Conservation (phyloP, 2,888 invertebrate species). For the Coecobrya sp. region DNA sequence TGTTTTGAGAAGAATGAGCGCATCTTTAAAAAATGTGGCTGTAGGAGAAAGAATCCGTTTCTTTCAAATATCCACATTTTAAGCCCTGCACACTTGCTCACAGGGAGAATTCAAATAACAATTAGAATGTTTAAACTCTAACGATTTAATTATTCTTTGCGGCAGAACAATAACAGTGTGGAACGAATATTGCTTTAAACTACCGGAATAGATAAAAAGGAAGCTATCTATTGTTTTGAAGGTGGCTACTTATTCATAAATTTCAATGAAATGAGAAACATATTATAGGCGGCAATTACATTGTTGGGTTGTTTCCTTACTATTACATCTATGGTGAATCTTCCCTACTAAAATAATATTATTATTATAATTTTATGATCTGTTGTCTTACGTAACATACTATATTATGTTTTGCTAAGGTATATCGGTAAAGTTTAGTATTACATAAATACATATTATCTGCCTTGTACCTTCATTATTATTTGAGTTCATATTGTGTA, state of each 20-base stretch:
- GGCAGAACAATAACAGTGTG: background rate
- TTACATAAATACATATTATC: too few relatives aligned
- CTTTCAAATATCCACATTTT: background rate
- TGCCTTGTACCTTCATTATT: too few relatives aligned
- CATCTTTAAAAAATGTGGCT: slow-evolving; percentile 4
- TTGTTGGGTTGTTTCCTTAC: background rate
- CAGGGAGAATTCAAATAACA: background rate
- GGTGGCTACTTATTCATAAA: too few relatives aligned
- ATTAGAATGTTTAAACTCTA: slow-evolving; percentile 36
- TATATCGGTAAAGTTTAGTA: too few relatives aligned
- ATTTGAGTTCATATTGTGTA: background rate
- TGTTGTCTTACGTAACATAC: background rate
- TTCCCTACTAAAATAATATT: too few relatives aligned
- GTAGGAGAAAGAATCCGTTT: too few relatives aligned
- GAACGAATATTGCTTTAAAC: background rate
- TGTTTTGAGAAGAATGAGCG: background rate
- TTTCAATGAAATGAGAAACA: background rate
- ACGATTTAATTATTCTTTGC: slow-evolving; percentile 66
- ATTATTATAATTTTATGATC: background rate
- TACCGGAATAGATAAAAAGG: slow-evolving; percentile 3
- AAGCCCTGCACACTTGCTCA: background rate
- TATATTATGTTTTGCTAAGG: too few relatives aligned
- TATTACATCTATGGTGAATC: background rate
- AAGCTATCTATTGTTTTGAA: slow-evolving; percentile 39
- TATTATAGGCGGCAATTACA: slow-evolving; percentile 2